Conservation (phyloP, 2,888 invertebrate genomes). For the Coelogynopora nodosa region DNA sequence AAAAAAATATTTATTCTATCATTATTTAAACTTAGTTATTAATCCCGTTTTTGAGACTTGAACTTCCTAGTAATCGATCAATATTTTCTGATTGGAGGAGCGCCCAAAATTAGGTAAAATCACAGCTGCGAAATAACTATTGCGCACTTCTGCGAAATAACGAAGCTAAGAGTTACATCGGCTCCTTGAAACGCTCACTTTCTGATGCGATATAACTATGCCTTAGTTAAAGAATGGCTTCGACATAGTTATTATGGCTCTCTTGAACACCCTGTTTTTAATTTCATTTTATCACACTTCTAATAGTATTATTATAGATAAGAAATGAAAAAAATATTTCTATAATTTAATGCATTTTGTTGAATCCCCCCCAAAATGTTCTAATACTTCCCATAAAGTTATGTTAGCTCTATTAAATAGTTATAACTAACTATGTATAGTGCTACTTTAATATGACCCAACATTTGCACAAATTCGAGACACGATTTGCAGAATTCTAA, state of each 20-base stretch:
- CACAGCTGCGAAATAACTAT: constrained; percentile 27
- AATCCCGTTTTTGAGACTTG: constrained; percentile 17
- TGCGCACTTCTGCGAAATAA: constrained; percentile 21
- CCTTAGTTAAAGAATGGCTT: constrained; percentile 15
- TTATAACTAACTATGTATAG: too few relatives aligned
- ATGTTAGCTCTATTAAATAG: too few relatives aligned
- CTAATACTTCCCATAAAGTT: too few relatives aligned
- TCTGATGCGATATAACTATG: constrained; percentile 65
- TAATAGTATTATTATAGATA: too few relatives aligned
- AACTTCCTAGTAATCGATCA: constrained; percentile 11
- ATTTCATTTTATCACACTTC: too few relatives aligned
- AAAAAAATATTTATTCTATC: background rate
- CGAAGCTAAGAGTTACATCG: constrained; percentile 32
- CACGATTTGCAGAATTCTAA: too few relatives aligned
- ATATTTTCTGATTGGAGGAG: constrained; percentile 8
- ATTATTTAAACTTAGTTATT: background rate
- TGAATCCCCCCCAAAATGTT: too few relatives aligned
- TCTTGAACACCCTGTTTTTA: constrained; percentile 34
- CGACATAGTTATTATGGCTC: constrained; percentile 6
- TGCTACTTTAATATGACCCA: too few relatives aligned
- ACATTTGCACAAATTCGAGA: too few relatives aligned
- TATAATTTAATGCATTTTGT: too few relatives aligned
- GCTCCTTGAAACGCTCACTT: constrained; percentile 27
- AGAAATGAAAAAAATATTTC: too few relatives aligned
- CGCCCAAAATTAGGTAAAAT: background rate